These are phyloP conservation scores for Cyaniris semiargus DNA, from an alignment of 2,888 invertebrate genomes.

Conservation along the genomic window DNA sequence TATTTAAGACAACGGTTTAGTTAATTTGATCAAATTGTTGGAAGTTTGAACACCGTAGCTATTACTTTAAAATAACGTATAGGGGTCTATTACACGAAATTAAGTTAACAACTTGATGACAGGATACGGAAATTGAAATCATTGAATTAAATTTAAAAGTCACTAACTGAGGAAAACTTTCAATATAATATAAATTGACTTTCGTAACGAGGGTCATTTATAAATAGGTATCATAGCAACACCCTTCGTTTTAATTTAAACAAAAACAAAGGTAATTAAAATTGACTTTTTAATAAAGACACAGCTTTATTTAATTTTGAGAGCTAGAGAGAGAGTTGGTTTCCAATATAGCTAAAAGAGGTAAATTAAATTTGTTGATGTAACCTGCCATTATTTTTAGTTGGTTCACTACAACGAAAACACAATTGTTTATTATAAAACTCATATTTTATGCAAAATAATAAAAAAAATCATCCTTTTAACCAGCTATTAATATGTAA, in stretches of 20 bases:
- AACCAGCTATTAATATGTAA: too few species aligned
- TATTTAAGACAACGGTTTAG: neutral
- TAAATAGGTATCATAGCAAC: constrained; percentile 23
- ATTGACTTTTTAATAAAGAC: neutral
- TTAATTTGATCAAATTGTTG: neutral
- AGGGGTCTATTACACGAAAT: neutral
- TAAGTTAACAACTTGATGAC: constrained; percentile 1
- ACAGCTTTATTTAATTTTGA: neutral
- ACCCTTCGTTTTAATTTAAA: neutral
- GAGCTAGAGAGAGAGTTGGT: too few species aligned
- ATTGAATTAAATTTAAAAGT: neutral
- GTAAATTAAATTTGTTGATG: too few species aligned
- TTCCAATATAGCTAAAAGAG: too few species aligned
- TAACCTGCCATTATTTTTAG: too few species aligned
- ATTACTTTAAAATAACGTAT: neutral
- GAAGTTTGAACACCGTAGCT: neutral
- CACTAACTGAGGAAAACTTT: constrained; percentile 3
- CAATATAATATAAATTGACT: neutral
- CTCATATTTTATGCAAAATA: too few species aligned
- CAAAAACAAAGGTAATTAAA: neutral
- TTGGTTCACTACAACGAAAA: too few species aligned
- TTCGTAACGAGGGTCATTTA: neutral
- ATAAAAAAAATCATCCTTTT: too few species aligned
- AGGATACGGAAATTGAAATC: neutral
- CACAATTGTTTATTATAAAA: too few species aligned